These are phyloP conservation scores for Ecdyonurus torrentis DNA, from an alignment of 2,888 invertebrate species.

Conservation along the genomic window DNA sequence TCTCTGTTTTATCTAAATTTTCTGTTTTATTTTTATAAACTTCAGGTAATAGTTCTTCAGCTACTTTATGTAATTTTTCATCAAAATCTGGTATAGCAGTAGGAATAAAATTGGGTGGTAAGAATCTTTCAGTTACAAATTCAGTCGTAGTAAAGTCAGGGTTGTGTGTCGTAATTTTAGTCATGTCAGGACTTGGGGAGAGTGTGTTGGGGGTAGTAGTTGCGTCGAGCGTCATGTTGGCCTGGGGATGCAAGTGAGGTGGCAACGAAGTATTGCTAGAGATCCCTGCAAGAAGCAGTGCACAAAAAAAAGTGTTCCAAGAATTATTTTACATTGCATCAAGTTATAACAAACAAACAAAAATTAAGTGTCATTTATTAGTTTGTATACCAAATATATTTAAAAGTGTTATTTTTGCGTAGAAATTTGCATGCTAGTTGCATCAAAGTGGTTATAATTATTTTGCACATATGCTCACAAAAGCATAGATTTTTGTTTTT, in stretches of 20 bases:
- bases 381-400: no score
- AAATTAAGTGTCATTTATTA: no score
- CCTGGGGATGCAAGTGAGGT: background rate
- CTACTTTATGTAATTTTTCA: no score
- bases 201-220: background rate
- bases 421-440: no score
- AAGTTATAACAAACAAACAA: no score
- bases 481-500: no score
- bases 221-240: background rate
- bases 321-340: background rate
- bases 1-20: background rate
- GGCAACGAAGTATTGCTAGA: background rate
- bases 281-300: background rate
- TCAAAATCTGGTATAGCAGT: background rate
- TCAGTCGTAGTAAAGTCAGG: constrained; percentile 1
- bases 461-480: no score
- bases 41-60: no score
- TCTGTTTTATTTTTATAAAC: background rate
- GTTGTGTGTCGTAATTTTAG: background rate
- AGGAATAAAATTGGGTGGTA: background rate
- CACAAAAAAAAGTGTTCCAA: background rate
- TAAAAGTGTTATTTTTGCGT: no score
- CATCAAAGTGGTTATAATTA: no score
- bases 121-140: background rate
- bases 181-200: background rate